These are phyloP conservation scores for Meloidogyne hapla DNA, from an alignment of 1,140 invertebrate genomes.

Conservation along the genomic window DNA sequence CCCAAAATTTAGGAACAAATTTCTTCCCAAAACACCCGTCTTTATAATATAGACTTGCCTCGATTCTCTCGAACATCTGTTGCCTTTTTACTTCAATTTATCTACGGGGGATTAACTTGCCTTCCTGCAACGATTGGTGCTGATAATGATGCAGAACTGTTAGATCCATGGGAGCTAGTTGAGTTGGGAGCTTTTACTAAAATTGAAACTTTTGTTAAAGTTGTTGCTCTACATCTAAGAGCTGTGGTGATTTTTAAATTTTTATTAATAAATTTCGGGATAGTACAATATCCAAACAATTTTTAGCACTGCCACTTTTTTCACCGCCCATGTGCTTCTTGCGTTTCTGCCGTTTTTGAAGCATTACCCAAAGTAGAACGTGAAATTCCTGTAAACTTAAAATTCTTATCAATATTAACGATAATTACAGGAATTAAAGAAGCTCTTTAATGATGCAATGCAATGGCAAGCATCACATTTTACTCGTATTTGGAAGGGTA, in stretches of 20 bases:
- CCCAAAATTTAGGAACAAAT: conserved; percentile 1
- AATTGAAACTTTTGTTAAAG: conserved; percentile 39
- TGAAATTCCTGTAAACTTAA: conserved; percentile 37
- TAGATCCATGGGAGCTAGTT: conserved; percentile 57
- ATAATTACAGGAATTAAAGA: conserved; percentile 1
- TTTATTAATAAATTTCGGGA: not conserved
- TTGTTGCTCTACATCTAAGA: conserved; percentile 48
- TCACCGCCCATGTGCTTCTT: conserved; percentile 54
- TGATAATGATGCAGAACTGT: conserved; percentile 46
- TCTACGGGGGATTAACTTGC: conserved; percentile 58
- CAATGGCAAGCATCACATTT: conserved; percentile 57
- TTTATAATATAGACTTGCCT: not conserved
- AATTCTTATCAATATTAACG: conserved; percentile 26
- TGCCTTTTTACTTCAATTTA: conserved; percentile 56
- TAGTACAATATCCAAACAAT: not conserved
- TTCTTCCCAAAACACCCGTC: not conserved
- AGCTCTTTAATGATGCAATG: conserved; percentile 35
- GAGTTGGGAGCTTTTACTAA: conserved; percentile 36
- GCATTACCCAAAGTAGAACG: conserved; percentile 46
- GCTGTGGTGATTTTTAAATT: conserved; percentile 26
- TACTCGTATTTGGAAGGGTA: conserved; percentile 60
- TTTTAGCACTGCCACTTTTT: conserved; percentile 22
- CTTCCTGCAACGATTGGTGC: conserved; percentile 40
- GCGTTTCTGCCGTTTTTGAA: conserved; percentile 60
- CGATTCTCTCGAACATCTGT: conserved; percentile 45